Conservation (phyloP, 2,797 vertebrate genomes). For the Rhadinocentrus ornatus region DNA sequence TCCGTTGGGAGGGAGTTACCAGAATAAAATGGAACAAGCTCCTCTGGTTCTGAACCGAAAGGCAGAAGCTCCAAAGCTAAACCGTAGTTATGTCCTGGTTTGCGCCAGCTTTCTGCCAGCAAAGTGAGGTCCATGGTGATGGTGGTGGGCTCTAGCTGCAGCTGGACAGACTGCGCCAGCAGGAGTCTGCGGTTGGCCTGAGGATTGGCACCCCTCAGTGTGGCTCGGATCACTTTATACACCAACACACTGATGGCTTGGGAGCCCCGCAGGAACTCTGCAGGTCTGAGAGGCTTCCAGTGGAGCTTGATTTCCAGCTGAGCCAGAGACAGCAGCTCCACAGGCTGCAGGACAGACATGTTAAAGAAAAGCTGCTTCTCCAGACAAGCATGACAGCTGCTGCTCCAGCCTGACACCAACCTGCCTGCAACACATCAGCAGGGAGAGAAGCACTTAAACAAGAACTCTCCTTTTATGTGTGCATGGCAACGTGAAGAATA, state of each 20-base stretch:
- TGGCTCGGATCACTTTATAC: constrained; percentile 65
- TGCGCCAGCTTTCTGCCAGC: constrained; percentile 74
- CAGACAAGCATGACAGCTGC: constrained; percentile 74
- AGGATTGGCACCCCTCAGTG: constrained; percentile 70
- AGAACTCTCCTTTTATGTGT: not conserved
- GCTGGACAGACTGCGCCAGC: constrained; percentile 80
- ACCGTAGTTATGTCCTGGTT: constrained; percentile 72
- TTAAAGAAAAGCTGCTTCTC: constrained; percentile 91
- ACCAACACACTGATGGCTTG: constrained; percentile 82
- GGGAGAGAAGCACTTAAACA: not conserved
- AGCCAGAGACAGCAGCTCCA: constrained; percentile 86
- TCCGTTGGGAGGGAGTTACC: constrained; percentile 26
- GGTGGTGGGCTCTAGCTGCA: constrained; percentile 67
- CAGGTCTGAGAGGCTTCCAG: constrained; percentile 57
- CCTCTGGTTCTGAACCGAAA: rapidly evolving
- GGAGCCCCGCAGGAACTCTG: constrained; percentile 36
- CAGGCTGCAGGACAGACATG: constrained; percentile 87
- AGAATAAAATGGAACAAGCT: constrained; percentile 27
- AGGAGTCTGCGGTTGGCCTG: constrained; percentile 74
- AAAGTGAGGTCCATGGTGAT: constrained; percentile 85
- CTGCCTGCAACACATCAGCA: constrained; percentile 72
- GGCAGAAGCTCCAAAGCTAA: constrained; percentile 81
- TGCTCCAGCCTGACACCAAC: constrained; percentile 64
- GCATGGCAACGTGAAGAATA: constrained; percentile 1
- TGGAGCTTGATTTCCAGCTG: constrained; percentile 88